Evolutionary conservation across 2,113 vertebrate species (phyloP), one percentile per base, ranked within the genome.

Genomic region (Cygnus buccinator): DNA sequence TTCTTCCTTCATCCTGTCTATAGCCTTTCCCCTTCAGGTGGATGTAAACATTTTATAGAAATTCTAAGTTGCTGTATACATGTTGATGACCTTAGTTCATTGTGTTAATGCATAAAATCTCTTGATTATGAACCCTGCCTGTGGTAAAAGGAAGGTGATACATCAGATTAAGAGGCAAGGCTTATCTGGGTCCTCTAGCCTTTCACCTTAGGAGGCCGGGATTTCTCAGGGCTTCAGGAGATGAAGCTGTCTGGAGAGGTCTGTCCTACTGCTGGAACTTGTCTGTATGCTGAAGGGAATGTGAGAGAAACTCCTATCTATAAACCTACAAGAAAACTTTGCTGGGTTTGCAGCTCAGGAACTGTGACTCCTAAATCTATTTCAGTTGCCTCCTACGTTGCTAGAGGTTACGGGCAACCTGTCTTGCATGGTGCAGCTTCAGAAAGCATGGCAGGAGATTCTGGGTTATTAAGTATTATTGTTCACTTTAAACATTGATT

Each of bases 121-220:
- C 61, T 82, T 54, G 52, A 61, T 46, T 81, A 35, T 87, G 81
- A 94, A 57, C 61, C 31, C 23, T 78, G 35, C 81, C 48, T 92
- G 37, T 29, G 48, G 54, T 58, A 90, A 39, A 72, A 90, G 66
- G 88, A 72, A 89, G 90, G 71, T 80, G 59, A 10, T 14, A 10
- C 85, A 81, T 93, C 92, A 84, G 77, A 87, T 96, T 97, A 92
- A 11, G 65, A 87, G 86, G n/a, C 10, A 10, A 10, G 44, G 84
- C 1, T 94, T 94, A 96, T 93, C 83, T 84, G 80, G 26, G 50
- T 96, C 52, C 35, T 82, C 41, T 92, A 65, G 73, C 90, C 43
- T 87, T 89, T 96, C 84, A 96, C 92, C 90, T 95, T 89, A 93
- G 54, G 86, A 92, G 86, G 21, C 71, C 80, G 84, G 89, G 92